Evolutionary conservation across 2,113 vertebrate species (phyloP).

Genomic region (Anarrhichthys ocellatus): DNA sequence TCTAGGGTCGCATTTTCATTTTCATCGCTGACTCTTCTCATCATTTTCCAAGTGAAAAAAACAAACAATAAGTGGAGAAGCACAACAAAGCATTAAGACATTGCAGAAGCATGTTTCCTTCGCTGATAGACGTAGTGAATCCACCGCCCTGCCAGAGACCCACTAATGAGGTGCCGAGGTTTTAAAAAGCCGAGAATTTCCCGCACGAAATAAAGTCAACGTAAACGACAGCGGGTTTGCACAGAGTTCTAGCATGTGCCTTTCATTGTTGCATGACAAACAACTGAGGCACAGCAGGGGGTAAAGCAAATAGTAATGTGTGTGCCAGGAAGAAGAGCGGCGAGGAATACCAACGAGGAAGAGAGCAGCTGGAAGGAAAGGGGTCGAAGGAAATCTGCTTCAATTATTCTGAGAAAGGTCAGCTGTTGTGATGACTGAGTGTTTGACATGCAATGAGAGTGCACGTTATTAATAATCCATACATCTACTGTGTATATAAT

Average conservation of each 20-base stretch:
- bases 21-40: background rate
- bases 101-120: background rate
- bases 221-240: constrained; percentile 46
- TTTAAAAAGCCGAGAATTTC: constrained; percentile 1
- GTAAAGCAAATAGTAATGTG: constrained; percentile 53
- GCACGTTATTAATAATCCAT: constrained; percentile 49
- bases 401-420: constrained; percentile 64
- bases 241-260: constrained; percentile 57
- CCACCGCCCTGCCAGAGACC: background rate
- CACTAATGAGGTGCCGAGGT: constrained; percentile 30
- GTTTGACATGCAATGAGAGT: constrained; percentile 48
- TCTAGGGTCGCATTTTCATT: background rate
- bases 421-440: constrained; percentile 56
- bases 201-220: constrained; percentile 32
- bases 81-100: background rate
- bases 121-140: background rate
- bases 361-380: constrained; percentile 25
- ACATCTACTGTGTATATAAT: constrained; percentile 5
- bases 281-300: constrained; percentile 53
- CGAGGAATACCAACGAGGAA: constrained; percentile 47
- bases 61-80: background rate
- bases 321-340: constrained; percentile 22
- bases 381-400: constrained; percentile 50
- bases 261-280: constrained; percentile 69
- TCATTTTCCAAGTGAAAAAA: background rate